Evolutionary conservation across 2,888 invertebrate species (phyloP).

Genomic region (Leucania comma): DNA sequence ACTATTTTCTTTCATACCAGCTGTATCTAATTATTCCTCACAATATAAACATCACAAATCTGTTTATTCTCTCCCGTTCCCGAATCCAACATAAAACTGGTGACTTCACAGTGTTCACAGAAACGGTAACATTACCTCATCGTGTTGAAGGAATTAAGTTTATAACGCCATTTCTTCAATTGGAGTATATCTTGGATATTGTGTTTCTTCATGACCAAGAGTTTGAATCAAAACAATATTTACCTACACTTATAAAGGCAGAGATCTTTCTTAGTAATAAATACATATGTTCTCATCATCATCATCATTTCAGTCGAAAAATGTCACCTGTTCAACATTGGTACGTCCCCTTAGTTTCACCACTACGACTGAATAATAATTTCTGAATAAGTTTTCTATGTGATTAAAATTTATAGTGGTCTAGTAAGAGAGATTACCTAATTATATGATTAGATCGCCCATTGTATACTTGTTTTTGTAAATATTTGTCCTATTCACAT

Average conservation of each 20-base stretch:
- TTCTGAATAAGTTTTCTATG: neutral
- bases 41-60: slow-evolving; percentile 21
- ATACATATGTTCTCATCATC: too few relatives aligned
- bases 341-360: too few relatives aligned
- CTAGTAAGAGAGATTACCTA: too few relatives aligned
- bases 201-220: slow-evolving; percentile 23
- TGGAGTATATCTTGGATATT: slow-evolving; percentile 38
- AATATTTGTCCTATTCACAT: too few relatives aligned
- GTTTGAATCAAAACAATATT: neutral
- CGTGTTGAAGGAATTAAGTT: slow-evolving; percentile 46
- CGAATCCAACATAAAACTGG: slow-evolving; percentile 37
- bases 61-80: slow-evolving; percentile 33
- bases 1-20: neutral
- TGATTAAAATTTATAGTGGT: neutral
- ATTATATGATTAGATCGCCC: too few relatives aligned
- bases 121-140: slow-evolving; percentile 50
- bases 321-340: too few relatives aligned
- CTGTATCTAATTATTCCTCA: slow-evolving; percentile 7
- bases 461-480: too few relatives aligned
- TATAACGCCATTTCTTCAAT: slow-evolving; percentile 44
- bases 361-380: too few relatives aligned
- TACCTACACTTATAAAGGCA: neutral
- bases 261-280: neutral
- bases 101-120: slow-evolving; percentile 52
- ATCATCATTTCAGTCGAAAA: too few relatives aligned